Conservation (phyloP, 2,797 vertebrate species). For the Rhabdophis nuchalis region DNA sequence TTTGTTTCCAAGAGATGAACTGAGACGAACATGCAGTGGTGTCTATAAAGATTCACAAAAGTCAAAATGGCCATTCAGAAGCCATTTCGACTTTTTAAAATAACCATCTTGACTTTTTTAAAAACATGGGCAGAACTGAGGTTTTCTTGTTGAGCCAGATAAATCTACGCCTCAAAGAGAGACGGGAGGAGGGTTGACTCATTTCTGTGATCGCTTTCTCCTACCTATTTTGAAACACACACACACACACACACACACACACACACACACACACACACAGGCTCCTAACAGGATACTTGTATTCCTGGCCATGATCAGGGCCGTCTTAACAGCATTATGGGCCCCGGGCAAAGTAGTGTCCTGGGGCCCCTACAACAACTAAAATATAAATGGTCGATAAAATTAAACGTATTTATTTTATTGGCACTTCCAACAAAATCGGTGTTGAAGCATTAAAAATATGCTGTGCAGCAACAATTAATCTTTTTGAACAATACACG, state of each 20-base stretch:
- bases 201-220: not conserved
- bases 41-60: not conserved
- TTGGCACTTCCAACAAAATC: too few species aligned
- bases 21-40: not conserved
- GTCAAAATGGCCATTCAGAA: not conserved
- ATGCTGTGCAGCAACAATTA: too few species aligned
- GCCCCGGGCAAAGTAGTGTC: too few species aligned
- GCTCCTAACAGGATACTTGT: not conserved
- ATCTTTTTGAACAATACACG: too few species aligned
- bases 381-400: too few species aligned
- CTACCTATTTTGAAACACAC: not conserved
- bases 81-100: too few species aligned
- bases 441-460: too few species aligned
- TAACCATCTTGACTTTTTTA: not conserved
- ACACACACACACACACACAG: not conserved
- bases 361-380: too few species aligned
- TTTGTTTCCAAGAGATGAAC: not conserved
- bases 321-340: too few species aligned
- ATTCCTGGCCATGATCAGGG: not conserved
- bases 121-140: not conserved
- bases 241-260: too few species aligned
- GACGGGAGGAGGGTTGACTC: not conserved
- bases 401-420: too few species aligned
- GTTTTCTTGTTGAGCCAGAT: not conserved
- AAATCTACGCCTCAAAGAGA: not conserved